Evolutionary conservation across 2,113 vertebrate species (phyloP), one percentile per base, ranked within the genome.

Genomic region (Leuciscus idus): DNA sequence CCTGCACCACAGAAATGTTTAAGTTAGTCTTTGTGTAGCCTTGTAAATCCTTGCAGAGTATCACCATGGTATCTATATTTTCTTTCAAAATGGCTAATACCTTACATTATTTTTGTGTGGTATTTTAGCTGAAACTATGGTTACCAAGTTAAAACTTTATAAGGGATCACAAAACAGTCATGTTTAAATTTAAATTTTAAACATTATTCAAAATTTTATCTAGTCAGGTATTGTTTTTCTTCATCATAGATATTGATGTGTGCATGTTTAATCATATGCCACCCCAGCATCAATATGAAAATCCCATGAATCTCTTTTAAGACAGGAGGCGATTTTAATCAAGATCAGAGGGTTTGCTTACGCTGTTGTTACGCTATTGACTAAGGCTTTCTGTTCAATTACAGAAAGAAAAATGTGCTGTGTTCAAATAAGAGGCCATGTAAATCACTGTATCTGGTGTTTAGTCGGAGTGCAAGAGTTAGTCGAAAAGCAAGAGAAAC

Each of bases 321-420:
- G 75, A 82, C 26, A 2, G 28, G n/a, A 84, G 4, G 17, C 13
- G 26, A 36, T 89, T 88, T 84, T 68, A 84, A 81, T 81, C 55
- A 86, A 30, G 55, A 43, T 84, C 72, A 28, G 57, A 75, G 28
- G 21, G 12, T 77, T 30, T 39, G 36, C 59, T 57, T 19, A 46
- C 1, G 12, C 15, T 43, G 7, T 36, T 28, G 55, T 61, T 52
- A 26, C 0, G 1, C 77, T 85, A 75, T 75, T 36, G 85, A 86
- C 72, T 55, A 7, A 57, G 57, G 81, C 81, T 88, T 88, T 86
- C 61, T 84, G 66, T 86, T 80, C 59, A 62, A 81, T 75, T 84
- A 64, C 72, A 73, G 79, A 46, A 66, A n/a, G 55, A 75, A 9
- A 36, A 74, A 81, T 74, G 85, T 74, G 84, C 66, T 6, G 57